phyloP scores from a whole-genome alignment of 2,113 vertebrate genomes.

The Rhombomys opimus region DNA sequence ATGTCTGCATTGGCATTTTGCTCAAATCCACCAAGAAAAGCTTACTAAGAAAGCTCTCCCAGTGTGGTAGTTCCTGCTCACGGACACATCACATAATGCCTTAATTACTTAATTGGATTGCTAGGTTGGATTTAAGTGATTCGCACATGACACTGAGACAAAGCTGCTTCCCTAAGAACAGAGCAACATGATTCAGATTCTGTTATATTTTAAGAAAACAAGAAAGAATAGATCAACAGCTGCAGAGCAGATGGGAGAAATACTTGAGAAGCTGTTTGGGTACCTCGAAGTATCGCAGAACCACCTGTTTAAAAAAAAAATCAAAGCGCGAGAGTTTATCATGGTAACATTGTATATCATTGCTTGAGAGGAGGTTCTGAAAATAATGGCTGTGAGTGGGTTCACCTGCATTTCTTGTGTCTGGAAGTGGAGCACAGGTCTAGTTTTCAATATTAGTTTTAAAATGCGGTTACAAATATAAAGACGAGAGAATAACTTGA shows the following conservation, averaged over 20 bases:
- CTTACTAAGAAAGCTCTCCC: constrained; percentile 58
- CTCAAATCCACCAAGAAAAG: constrained; percentile 20
- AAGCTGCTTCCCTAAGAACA: constrained; percentile 63
- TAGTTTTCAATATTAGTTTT: constrained; percentile 30
- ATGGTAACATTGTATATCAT: background rate
- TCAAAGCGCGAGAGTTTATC: constrained; percentile 7
- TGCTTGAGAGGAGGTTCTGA: background rate
- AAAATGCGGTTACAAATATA: constrained; percentile 37
- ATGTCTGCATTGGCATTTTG: constrained; percentile 12
- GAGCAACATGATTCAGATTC: constrained; percentile 64
- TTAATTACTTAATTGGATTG: constrained; percentile 64
- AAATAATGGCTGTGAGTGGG: background rate
- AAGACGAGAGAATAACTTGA: background rate
- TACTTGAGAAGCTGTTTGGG: constrained; percentile 57
- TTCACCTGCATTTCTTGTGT: background rate
- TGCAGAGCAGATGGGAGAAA: constrained; percentile 73
- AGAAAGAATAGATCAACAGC: constrained; percentile 65
- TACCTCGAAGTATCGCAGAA: constrained; percentile 48
- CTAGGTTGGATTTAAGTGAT: constrained; percentile 67
- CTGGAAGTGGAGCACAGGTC: background rate
- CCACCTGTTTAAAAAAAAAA: constrained; percentile 59
- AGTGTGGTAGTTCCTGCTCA: constrained; percentile 51
- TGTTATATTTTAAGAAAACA: constrained; percentile 71
- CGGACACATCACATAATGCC: constrained; percentile 49
- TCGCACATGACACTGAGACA: constrained; percentile 44